These are phyloP conservation scores for Orchesella flavescens DNA, from an alignment of 2,888 invertebrate species.

Conservation along the genomic window DNA sequence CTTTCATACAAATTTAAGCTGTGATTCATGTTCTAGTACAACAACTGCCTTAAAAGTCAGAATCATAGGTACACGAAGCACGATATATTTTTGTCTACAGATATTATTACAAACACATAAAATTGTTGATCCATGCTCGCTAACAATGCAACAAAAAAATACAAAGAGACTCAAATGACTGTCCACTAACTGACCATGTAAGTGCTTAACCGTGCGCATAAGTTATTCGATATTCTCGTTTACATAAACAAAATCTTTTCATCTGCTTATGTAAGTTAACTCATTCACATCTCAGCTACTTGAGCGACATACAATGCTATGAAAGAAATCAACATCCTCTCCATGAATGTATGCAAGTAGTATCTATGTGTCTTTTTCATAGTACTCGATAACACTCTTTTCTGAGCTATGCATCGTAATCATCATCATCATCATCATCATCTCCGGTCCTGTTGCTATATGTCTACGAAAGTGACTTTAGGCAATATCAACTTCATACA, in stretches of 20 bases:
- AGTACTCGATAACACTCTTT: constrained; percentile 50
- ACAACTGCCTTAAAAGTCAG: no score
- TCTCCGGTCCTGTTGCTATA: constrained; percentile 26
- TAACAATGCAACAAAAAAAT: neutral
- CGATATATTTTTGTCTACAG: no score
- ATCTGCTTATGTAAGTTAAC: constrained; percentile 31
- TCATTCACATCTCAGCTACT: constrained; percentile 15
- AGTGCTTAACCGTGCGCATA: constrained; percentile 21
- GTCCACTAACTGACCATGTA: constrained; percentile 32
- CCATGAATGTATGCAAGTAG: constrained; percentile 41
- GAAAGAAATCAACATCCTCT: constrained; percentile 53
- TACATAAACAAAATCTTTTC: constrained; percentile 49
- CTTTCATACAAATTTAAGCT: neutral
- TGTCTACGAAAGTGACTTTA: constrained; percentile 14
- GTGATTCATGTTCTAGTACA: no score
- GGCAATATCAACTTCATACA: constrained; percentile 46
- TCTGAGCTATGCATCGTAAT: constrained; percentile 38
- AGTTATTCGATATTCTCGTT: constrained; percentile 37
- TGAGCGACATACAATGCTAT: constrained; percentile 32
- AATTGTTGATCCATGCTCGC: no score
- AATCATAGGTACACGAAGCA: no score
- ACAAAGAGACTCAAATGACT: neutral
- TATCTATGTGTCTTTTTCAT: constrained; percentile 17
- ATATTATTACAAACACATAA: no score
- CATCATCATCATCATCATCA: constrained; percentile 32